Base-by-base conservation (phyloP, 2,797 vertebrate species). In the Hipposideros larvatus region DNA sequence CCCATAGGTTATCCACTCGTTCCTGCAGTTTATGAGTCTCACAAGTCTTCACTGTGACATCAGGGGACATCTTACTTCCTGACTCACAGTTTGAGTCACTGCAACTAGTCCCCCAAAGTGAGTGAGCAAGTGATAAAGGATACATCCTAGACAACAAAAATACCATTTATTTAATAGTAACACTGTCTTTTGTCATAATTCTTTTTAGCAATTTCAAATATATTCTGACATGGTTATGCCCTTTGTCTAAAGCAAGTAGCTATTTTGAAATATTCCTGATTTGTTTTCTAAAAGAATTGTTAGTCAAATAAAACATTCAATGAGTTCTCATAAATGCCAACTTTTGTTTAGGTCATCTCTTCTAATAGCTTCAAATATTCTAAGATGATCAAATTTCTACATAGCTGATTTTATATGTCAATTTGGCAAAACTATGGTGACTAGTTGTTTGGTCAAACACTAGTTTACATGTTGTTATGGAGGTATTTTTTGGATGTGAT, bases 51-150 rank as follows among this genome's bases (percentile, higher is more conserved):
- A 95, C 79, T 95, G 80, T 79, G 71, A 77, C 19, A 77, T 84
- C 90, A 66, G 70, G 61, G 65, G 26, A 89, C 34, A 75, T 77
- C 57, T 53, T 86, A 22, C 31, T 79, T 96, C 85, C 90, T 95
- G 71, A 95, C 21, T 93, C 85, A 96, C 24, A 93, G 66, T 71
- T 18, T 74, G 75, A 96, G 46, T 97, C 87, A 83, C 53, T 74
- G 22, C 53, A 87, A 93, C 87, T 59, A 63, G 90, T 55, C 2
- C 11, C 68, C 37, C 15, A 68, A 75, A 84, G 65, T 91, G 48
- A 77, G 41, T 3, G 5, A 91, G 43, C 26, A 84, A 83, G 18
- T 53, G 65, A 95, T 41, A 34, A 93, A 82, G n/a, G 18, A 22
- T 7, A 13, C 26, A 93, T 53, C 41, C 46, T 79, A 53, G 46